Conservation (phyloP, 2,113 vertebrate genomes). For the Rattus rattus region DNA sequence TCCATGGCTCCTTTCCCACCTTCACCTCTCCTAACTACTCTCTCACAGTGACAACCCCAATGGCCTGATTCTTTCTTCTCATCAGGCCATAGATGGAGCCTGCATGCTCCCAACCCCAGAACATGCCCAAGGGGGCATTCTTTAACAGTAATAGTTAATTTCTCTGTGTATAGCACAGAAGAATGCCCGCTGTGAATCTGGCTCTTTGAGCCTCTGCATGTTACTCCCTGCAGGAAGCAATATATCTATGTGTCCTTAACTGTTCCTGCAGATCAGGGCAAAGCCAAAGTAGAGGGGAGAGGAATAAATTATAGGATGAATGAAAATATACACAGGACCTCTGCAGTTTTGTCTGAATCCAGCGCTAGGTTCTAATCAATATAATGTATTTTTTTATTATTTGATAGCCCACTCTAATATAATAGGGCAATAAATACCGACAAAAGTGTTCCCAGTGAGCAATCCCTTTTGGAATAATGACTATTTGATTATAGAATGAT, state of each 20-base stretch:
- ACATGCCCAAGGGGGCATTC: no score
- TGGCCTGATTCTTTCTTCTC: neutral
- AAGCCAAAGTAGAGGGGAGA: neutral
- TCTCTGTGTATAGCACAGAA: neutral
- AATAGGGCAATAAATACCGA: constrained; percentile 77
- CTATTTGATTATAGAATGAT: constrained; percentile 77
- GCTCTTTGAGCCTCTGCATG: accelerated
- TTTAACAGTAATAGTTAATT: neutral
- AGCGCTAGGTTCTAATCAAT: constrained; percentile 77
- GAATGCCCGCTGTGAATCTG: no score
- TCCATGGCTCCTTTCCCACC: no score
- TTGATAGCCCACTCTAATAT: constrained; percentile 70
- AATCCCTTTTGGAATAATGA: constrained; percentile 70
- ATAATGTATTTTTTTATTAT: constrained; percentile 77
- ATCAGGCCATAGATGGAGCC: accelerated
- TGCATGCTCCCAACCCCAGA: neutral
- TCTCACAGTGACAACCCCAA: accelerated
- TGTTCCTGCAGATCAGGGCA: neutral
- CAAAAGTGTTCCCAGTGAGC: constrained; percentile 58
- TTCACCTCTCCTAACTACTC: accelerated
- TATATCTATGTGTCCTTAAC: neutral
- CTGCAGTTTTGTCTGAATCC: constrained; percentile 69
- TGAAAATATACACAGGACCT: constrained; percentile 62
- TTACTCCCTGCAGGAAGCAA: neutral
- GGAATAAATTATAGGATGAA: constrained; percentile 1